A percentile compares a stretch with the other conserved stretches of the same genome.
Conservation (phyloP, 2,113 vertebrate species). For the Carollia perspicillata region DNA sequence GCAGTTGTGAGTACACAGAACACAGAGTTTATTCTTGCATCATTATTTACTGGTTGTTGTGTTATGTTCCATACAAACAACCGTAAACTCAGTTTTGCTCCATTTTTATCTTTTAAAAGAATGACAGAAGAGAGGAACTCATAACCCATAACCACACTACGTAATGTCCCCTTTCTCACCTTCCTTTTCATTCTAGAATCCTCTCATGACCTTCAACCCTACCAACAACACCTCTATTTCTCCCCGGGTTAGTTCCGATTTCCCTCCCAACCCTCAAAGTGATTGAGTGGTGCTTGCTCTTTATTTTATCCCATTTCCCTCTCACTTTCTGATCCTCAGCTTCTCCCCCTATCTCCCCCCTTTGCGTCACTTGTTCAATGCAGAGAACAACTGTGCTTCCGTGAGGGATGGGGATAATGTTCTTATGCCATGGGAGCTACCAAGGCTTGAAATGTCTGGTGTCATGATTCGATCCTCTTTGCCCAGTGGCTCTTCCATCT, state of each 20-base stretch:
- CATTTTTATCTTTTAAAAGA: background rate
- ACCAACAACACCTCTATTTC: background rate
- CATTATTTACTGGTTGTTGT: background rate
- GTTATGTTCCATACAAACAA: background rate
- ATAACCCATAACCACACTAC: background rate
- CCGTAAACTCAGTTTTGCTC: background rate
- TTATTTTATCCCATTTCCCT: background rate
- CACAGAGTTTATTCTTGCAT: background rate
- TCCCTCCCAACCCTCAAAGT: background rate
- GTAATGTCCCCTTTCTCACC: background rate
- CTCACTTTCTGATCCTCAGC: background rate
- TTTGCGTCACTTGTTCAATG: background rate
- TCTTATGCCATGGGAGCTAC: rapidly evolving
- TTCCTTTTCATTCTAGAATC: background rate
- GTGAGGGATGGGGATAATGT: background rate
- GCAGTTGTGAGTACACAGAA: background rate
- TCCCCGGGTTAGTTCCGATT: background rate
- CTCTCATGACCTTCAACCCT: background rate
- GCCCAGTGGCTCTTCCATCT: background rate
- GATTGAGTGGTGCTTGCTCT: background rate
- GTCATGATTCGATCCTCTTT: background rate
- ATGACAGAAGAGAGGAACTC: background rate
- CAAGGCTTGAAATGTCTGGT: background rate
- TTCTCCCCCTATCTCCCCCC: background rate
- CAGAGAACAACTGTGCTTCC: background rate